A percentile compares a stretch with the other conserved stretches of the same genome.
Conservation (phyloP, 2,113 vertebrate genomes). For the Chionomys nivalis region DNA sequence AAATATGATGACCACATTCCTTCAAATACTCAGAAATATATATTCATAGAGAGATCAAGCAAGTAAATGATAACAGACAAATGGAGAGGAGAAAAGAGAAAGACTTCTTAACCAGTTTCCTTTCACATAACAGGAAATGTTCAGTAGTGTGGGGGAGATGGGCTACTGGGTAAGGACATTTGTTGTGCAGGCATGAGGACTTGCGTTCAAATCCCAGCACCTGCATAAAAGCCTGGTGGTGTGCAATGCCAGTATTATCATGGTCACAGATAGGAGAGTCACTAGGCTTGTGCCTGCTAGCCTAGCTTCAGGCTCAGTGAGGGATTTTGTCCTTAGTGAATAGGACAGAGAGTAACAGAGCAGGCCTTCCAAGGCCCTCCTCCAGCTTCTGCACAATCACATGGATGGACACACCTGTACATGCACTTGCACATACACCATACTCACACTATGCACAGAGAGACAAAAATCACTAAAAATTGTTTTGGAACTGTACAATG, state of each 20-base stretch:
- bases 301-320: neutral
- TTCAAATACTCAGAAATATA: neutral
- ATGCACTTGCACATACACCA: neutral
- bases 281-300: neutral
- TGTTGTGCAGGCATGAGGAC: neutral
- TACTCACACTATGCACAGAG: neutral
- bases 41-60: neutral
- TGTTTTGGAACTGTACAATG: neutral
- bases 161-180: neutral
- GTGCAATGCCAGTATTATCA: too few relatives aligned
- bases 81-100: neutral
- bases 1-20: neutral
- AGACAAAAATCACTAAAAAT: neutral
- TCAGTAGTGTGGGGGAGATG: neutral
- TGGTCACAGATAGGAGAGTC: too few relatives aligned
- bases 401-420: neutral
- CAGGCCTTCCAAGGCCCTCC: fast-evolving
- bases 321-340: neutral
- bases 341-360: neutral
- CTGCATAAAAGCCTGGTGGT: neutral
- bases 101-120: neutral
- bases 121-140: neutral
- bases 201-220: neutral
- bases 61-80: neutral
- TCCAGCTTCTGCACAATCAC: neutral